Evolutionary conservation across 1,140 invertebrate genomes (phyloP).

Genomic region (Antheraea mylitta): DNA sequence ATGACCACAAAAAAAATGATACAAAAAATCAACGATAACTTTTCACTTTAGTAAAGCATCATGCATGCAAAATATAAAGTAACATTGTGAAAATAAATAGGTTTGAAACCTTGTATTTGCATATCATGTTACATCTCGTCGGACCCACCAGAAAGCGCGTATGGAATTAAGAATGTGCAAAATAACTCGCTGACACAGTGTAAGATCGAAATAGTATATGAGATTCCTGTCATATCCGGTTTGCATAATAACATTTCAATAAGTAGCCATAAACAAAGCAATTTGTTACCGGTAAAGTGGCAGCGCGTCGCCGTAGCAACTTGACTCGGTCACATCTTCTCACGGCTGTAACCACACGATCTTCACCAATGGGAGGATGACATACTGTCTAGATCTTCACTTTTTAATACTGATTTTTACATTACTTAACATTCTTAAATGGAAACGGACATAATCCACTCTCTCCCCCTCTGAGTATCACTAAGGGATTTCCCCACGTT

Average conservation of each 20-base stretch:
- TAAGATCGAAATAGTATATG: background rate
- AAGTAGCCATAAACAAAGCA: constrained; percentile 41
- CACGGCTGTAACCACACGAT: constrained; percentile 17
- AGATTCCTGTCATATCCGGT: constrained; percentile 10
- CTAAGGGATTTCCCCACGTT: too few species aligned
- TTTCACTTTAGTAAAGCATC: too few species aligned
- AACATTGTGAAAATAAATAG: too few species aligned
- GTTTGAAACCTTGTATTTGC: too few species aligned
- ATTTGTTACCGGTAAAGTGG: constrained; percentile 37
- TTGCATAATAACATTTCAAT: constrained; percentile 37
- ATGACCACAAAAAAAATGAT: too few species aligned
- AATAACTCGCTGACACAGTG: background rate
- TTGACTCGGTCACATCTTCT: constrained; percentile 11
- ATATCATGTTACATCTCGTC: too few species aligned
- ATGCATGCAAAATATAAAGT: too few species aligned
- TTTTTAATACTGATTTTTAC: background rate
- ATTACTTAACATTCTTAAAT: too few species aligned
- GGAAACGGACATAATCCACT: too few species aligned
- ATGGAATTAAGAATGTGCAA: background rate
- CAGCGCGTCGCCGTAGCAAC: background rate
- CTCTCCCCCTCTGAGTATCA: too few species aligned
- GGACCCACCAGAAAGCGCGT: too few species aligned
- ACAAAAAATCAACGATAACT: too few species aligned
- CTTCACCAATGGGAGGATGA: constrained; percentile 11
- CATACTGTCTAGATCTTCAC: background rate